A percentile compares a stretch with the other conserved stretches of the same genome.
Evolutionary conservation across 2,113 vertebrate species (phyloP).

Genomic region (Nothobranchius furzeri): DNA sequence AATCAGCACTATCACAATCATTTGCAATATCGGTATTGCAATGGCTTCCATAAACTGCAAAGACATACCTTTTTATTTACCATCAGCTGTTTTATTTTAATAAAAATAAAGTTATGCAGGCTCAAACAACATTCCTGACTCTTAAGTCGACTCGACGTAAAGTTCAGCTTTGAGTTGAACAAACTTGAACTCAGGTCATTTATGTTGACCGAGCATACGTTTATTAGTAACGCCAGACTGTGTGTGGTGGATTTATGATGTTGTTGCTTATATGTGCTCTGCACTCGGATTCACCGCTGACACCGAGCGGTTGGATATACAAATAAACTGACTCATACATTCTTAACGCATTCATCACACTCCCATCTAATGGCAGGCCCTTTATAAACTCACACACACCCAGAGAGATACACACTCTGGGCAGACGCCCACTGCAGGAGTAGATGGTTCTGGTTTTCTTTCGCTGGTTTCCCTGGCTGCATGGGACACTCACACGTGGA

Average conservation of each 20-base stretch:
- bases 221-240: background rate
- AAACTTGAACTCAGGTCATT: background rate
- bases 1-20: too few species aligned
- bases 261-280: background rate
- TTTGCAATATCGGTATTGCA: too few species aligned
- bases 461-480: constrained; percentile 51
- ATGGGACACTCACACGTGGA: constrained; percentile 58
- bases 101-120: too few species aligned
- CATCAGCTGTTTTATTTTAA: too few species aligned
- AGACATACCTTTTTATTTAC: too few species aligned
- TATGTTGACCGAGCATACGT: background rate
- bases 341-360: constrained; percentile 53
- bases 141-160: too few species aligned
- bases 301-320: constrained; percentile 21
- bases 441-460: constrained; percentile 14
- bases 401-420: constrained; percentile 23
- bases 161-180: too few species aligned
- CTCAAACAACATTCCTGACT: too few species aligned
- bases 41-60: too few species aligned
- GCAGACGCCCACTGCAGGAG: constrained; percentile 42
- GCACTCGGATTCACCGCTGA: constrained; percentile 25
- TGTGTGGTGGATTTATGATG: background rate
- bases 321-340: constrained; percentile 55
- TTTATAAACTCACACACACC: constrained; percentile 9
- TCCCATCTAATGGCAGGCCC: constrained; percentile 47